These are phyloP conservation scores for Sylvietta virens DNA, from an alignment of 2,113 vertebrate genomes.

Conservation along the genomic window DNA sequence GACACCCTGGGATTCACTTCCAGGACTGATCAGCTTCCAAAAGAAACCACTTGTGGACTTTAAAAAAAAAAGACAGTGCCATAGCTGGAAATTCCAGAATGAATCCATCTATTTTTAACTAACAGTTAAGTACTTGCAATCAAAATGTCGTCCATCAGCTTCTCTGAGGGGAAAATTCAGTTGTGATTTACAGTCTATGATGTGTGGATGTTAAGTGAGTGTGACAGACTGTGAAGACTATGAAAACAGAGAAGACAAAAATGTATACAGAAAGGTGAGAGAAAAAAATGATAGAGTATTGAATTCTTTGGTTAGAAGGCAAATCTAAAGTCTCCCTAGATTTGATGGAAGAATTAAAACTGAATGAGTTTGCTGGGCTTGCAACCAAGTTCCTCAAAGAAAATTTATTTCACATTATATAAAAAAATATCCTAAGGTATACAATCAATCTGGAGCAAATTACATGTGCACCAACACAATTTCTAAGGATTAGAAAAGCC, in stretches of 20 bases:
- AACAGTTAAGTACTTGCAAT: background rate
- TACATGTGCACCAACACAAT: background rate
- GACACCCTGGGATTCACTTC: background rate
- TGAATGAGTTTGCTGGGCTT: background rate
- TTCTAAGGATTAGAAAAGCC: background rate
- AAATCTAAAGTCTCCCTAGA: background rate
- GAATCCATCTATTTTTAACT: background rate
- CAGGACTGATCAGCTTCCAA: background rate
- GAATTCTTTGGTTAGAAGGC: background rate
- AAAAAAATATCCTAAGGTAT: background rate
- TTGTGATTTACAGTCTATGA: background rate
- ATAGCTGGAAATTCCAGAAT: background rate
- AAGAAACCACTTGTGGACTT: background rate
- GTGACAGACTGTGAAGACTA: background rate
- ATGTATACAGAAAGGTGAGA: background rate
- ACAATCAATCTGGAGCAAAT: background rate
- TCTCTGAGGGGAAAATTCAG: background rate
- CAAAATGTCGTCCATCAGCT: background rate
- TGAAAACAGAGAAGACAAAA: background rate
- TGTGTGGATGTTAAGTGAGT: background rate
- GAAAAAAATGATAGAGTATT: fast-evolving
- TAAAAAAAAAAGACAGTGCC: no score
- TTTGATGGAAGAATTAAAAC: background rate
- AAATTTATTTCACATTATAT: background rate
- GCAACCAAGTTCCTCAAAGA: background rate